Conservation (phyloP, 2,113 vertebrate species). For the Ranitomeya variabilis region DNA sequence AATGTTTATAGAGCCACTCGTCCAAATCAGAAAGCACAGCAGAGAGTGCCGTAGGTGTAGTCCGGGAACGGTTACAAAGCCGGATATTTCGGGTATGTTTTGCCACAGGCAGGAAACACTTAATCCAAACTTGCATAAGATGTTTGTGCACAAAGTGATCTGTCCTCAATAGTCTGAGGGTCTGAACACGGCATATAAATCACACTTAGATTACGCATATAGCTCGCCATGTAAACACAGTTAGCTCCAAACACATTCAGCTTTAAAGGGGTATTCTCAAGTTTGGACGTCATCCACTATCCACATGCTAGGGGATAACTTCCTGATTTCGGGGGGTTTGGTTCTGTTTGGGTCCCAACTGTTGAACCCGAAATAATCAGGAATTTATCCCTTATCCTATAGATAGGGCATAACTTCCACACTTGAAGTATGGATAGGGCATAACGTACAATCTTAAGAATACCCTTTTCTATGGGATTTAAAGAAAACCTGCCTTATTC, state of each 20-base stretch:
- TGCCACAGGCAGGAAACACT: not conserved
- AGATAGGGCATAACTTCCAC: too few relatives aligned
- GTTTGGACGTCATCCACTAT: too few relatives aligned
- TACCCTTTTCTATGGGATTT: too few relatives aligned
- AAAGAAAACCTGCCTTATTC: not conserved
- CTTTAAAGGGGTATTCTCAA: too few relatives aligned
- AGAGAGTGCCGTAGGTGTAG: not conserved
- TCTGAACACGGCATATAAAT: not conserved
- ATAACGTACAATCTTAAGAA: too few relatives aligned
- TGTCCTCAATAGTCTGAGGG: not conserved
- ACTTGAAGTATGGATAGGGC: too few relatives aligned
- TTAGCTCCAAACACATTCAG: not conserved
- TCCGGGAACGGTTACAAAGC: not conserved
- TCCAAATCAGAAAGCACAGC: not conserved
- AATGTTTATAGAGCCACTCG: not conserved
- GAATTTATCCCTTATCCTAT: too few relatives aligned
- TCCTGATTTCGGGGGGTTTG: too few relatives aligned
- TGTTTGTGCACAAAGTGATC: slow-evolving; percentile 2
- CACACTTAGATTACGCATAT: not conserved
- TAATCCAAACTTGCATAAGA: not conserved
- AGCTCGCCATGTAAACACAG: not conserved
- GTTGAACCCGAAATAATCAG: too few relatives aligned
- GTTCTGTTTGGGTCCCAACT: too few relatives aligned
- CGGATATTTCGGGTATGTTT: not conserved
- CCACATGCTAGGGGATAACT: too few relatives aligned